Conservation (phyloP, 2,888 invertebrate species). For the Ceraclea dissimilis region DNA sequence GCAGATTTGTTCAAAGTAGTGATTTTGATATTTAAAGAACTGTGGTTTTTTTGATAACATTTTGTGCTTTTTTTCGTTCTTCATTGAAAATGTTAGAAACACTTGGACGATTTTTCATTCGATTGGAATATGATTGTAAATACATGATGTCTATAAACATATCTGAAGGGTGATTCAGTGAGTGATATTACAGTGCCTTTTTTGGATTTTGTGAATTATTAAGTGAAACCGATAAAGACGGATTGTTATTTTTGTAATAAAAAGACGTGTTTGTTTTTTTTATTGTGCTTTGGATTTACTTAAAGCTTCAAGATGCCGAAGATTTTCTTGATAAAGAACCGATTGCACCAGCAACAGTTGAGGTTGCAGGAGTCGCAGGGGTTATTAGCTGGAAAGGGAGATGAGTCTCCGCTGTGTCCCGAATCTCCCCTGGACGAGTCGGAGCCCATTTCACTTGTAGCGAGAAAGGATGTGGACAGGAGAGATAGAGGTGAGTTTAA, state of each 20-base stretch:
- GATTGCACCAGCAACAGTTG: conserved; percentile 86
- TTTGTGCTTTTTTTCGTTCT: conserved; percentile 3
- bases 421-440: conserved; percentile 47
- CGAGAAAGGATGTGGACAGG: conserved; percentile 41
- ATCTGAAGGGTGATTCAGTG: neutral
- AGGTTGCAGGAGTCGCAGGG: conserved; percentile 77
- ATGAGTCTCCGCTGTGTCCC: conserved; percentile 52
- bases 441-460: conserved; percentile 56
- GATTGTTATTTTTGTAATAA: conserved; percentile 1
- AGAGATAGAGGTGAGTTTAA: conserved; percentile 35
- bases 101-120: conserved; percentile 4
- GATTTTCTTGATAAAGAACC: conserved; percentile 86
- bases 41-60: conserved; percentile 4
- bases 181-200: neutral
- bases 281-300: conserved; percentile 7
- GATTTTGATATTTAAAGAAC: neutral
- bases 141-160: neutral
- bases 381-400: conserved; percentile 53
- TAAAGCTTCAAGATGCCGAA: conserved; percentile 66
- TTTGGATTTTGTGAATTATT: conserved; percentile 7
- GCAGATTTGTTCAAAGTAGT: neutral
- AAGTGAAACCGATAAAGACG: conserved; percentile 8
- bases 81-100: conserved; percentile 15
- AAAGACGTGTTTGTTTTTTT: conserved; percentile 5
- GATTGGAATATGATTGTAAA: neutral